Base-by-base conservation (phyloP, 2,888 invertebrate genomes). In the Galerucella pusilla region DNA sequence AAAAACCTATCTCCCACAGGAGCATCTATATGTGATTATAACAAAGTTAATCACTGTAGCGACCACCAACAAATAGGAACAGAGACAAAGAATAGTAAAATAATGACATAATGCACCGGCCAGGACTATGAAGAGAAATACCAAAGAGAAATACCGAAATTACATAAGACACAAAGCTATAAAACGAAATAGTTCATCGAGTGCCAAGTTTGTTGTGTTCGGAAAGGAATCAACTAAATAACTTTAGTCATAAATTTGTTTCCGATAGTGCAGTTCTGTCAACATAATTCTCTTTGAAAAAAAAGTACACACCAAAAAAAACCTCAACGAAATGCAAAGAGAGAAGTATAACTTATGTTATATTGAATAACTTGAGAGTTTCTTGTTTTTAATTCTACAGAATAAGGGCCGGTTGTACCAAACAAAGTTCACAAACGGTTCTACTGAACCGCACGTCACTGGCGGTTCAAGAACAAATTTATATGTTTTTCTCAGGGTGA, bases 141-240 rank as follows among this genome's bases (percentile, higher is more conserved):
- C 66, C 46, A 46, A 45, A 46, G 64, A 65, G 20, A 61, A 46
- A 52, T 66, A 52, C 60, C 66, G 66, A 72, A 72, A 67, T 72
- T 72, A 72, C 72, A 49, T 72, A 72, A 71, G 64, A 63, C 57
- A 57, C 20, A 12, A 59, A 65, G 71, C 65, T 65, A 71, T 71
- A 71, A 65, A 65, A 46, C n/a, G 46, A 65, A 65, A 71, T 71
- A 71, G 71, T 71, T 64, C 65, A 57, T 45, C 65, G 42, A 42
- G 65, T 71, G 71, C 71, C 71, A 71, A 71, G 71, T 71, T 57
- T 61, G 57, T 65, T 46, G 16, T 42, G 46, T 12, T 16, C 16
- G 5, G 20, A 46, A 3, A 64, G 42, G 20, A 28, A 28, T 61
- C 9, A n/a, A 35, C 61, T 61, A 61, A 35, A 14, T 28, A 11